phyloP scores from a whole-genome alignment of 92 coral and sea anemone genomes.

The Parazoanthus atlanticus region DNA sequence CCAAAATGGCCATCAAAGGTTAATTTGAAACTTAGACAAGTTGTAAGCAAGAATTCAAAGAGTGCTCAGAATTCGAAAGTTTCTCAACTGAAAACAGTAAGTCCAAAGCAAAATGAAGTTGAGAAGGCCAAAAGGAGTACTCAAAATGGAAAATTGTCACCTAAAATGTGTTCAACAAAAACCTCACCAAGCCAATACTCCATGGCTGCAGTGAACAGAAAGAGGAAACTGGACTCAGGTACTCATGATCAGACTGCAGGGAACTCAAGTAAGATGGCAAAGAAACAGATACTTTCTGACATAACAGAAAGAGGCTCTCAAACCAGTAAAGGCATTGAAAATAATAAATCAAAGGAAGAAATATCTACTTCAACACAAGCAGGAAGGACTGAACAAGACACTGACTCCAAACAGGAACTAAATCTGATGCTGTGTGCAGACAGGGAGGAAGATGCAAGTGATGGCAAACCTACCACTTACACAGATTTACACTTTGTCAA shows the following conservation, averaged over 20 bases:
- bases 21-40: slow-evolving; percentile 32
- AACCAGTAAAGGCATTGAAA: neutral
- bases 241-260: slow-evolving; percentile 14
- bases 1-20: slow-evolving; percentile 53
- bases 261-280: neutral
- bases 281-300: neutral
- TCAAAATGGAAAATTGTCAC: neutral
- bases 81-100: slow-evolving; percentile 30
- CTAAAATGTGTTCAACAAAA: slow-evolving; percentile 14
- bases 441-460: neutral
- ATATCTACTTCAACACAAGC: neutral
- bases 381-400: neutral
- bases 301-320: neutral
- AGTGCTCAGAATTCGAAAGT: slow-evolving; percentile 44
- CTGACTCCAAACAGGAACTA: slow-evolving; percentile 3
- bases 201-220: neutral
- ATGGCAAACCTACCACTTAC: neutral
- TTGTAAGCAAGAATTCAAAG: slow-evolving; percentile 50
- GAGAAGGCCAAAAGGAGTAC: neutral
- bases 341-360: neutral
- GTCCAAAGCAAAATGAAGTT: slow-evolving; percentile 51
- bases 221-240: slow-evolving; percentile 20
- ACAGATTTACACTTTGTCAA: neutral
- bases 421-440: neutral
- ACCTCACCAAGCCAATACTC: slow-evolving; percentile 21